phyloP scores from a whole-genome alignment of 2,888 invertebrate genomes.

The Lasioglossum morio region DNA sequence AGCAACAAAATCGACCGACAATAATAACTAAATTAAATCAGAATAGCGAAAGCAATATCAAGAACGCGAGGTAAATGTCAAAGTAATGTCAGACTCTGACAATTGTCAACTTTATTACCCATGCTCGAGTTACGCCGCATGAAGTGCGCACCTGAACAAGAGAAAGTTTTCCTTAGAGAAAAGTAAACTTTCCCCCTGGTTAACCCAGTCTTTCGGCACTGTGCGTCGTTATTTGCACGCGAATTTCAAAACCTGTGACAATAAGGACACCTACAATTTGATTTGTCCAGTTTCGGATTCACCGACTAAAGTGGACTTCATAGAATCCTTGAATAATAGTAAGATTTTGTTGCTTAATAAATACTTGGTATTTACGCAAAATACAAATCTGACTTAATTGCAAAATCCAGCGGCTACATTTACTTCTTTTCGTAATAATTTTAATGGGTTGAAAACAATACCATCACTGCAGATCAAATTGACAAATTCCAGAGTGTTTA shows the following conservation, averaged over 20 bases:
- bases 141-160: not conserved
- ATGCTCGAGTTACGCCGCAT: not conserved
- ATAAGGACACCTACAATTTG: not conserved
- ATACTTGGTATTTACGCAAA: not conserved
- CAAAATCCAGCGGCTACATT: not conserved
- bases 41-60: not conserved
- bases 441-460: not conserved
- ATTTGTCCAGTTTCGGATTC: not conserved
- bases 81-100: not conserved
- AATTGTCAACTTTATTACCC: constrained; percentile 3
- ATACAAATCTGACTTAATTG: not conserved
- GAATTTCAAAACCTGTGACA: not conserved
- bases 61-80: not conserved
- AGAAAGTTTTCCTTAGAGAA: constrained; percentile 1
- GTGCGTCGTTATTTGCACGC: not conserved
- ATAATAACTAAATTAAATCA: not conserved
- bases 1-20: not conserved
- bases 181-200: not conserved
- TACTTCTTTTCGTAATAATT: not conserved
- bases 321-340: not conserved
- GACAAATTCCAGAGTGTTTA: not conserved
- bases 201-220: not conserved
- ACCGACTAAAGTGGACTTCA: not conserved
- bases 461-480: not conserved
- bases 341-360: not conserved